phyloP scores from a whole-genome alignment of 1,140 invertebrate genomes.

The Drosophila santomea region DNA sequence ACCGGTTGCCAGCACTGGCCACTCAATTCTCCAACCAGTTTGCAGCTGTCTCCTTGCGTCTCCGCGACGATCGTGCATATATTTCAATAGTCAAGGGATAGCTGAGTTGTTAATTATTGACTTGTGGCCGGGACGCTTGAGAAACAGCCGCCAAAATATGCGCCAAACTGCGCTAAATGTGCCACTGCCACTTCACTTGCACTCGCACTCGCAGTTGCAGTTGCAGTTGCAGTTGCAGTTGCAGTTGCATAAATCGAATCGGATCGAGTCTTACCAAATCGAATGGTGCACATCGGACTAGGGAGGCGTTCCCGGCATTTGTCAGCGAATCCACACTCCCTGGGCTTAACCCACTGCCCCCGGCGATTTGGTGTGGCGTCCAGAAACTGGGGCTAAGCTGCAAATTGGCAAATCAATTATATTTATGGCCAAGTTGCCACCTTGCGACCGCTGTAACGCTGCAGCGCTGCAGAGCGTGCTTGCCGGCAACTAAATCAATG shows the following conservation, averaged over 20 bases:
- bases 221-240: slow-evolving; percentile 27
- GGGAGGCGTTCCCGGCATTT: slow-evolving; percentile 65
- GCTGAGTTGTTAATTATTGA: slow-evolving; percentile 76
- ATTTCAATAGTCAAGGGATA: slow-evolving; percentile 78
- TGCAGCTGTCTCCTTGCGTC: slow-evolving; percentile 59
- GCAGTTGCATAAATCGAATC: slow-evolving; percentile 15
- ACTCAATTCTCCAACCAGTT: slow-evolving; percentile 58
- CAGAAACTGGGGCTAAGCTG: slow-evolving; percentile 29
- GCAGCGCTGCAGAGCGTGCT: slow-evolving; percentile 9
- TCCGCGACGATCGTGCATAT: slow-evolving; percentile 30
- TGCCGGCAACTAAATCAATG: slow-evolving; percentile 66
- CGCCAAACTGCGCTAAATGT: slow-evolving; percentile 46
- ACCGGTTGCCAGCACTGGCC: slow-evolving; percentile 32
- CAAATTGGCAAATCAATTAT: slow-evolving; percentile 76
- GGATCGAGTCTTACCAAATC: background rate
- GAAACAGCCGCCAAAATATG: slow-evolving; percentile 53
- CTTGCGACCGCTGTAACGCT: slow-evolving; percentile 21
- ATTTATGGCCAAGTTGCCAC: slow-evolving; percentile 73
- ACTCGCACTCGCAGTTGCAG: slow-evolving; percentile 9
- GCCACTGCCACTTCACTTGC: slow-evolving; percentile 12
- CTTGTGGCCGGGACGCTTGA: slow-evolving; percentile 23
- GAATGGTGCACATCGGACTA: slow-evolving; percentile 17
- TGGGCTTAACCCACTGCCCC: slow-evolving; percentile 60
- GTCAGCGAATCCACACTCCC: slow-evolving; percentile 51
- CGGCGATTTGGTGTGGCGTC: background rate